phyloP scores from a whole-genome alignment of 2,113 vertebrate species.

The Cephalophus harveyi region DNA sequence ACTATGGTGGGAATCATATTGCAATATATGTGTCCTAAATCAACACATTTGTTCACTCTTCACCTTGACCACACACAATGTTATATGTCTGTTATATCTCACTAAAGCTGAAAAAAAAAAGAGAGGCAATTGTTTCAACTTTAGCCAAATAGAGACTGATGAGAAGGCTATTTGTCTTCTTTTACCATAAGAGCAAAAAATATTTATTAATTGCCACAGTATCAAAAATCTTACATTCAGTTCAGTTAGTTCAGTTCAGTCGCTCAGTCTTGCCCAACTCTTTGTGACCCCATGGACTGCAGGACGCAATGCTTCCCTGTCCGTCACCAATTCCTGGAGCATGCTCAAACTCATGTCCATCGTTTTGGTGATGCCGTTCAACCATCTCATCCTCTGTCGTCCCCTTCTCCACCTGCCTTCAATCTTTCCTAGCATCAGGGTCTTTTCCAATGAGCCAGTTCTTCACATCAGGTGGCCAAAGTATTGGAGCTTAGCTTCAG shows the following conservation, averaged over 20 bases:
- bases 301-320: background rate
- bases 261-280: background rate
- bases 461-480: background rate
- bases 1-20: background rate
- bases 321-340: background rate
- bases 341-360: background rate
- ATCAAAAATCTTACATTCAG: background rate
- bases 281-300: background rate
- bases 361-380: rapidly evolving
- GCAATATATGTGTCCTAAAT: background rate
- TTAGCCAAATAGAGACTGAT: background rate
- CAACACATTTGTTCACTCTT: background rate
- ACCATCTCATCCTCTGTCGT: background rate
- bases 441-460: background rate
- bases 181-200: background rate
- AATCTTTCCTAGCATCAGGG: background rate
- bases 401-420: background rate
- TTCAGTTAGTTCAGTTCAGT: too few relatives aligned
- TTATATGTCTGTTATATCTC: background rate
- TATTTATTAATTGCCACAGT: background rate
- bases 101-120: background rate
- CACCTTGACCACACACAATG: background rate
- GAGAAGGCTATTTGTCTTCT: background rate
- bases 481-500: background rate
- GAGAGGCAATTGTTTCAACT: background rate